phyloP scores from a whole-genome alignment of 2,113 vertebrate genomes.

The Parus major region DNA sequence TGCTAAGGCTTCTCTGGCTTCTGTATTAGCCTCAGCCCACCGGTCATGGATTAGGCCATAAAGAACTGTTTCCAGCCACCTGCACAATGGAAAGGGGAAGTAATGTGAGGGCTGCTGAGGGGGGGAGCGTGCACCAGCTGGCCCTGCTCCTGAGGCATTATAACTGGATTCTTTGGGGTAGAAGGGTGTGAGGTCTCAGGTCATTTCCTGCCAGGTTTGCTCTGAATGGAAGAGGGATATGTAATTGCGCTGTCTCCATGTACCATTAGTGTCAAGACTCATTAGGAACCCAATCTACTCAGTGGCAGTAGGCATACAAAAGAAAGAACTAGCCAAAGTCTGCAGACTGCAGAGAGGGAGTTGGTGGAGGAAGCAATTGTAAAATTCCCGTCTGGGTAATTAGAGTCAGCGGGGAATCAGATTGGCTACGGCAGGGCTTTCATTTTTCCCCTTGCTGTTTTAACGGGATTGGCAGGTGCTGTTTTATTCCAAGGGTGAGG shows the following conservation, averaged over 20 bases:
- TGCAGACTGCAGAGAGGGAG: conserved; percentile 58
- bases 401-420: conserved; percentile 80
- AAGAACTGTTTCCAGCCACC: conserved; percentile 70
- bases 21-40: conserved; percentile 32
- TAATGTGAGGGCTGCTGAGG: not conserved
- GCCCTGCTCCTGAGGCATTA: conserved; percentile 68
- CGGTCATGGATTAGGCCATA: conserved; percentile 48
- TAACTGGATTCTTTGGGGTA: conserved; percentile 62
- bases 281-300: conserved; percentile 78
- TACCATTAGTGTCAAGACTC: conserved; percentile 82
- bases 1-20: conserved; percentile 15
- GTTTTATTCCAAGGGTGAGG: conserved; percentile 73
- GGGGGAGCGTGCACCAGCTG: conserved; percentile 62
- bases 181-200: conserved; percentile 72
- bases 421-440: conserved; percentile 69
- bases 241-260: conserved; percentile 73
- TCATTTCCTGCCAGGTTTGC: conserved; percentile 77
- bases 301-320: conserved; percentile 71
- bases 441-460: conserved; percentile 72
- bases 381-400: conserved; percentile 79
- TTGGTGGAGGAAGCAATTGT: conserved; percentile 72
- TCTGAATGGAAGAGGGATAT: conserved; percentile 49
- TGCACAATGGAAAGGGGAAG: conserved; percentile 68
- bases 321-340: conserved; percentile 72
- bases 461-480: conserved; percentile 75